These are phyloP conservation scores for Cyclophora punctaria DNA, from an alignment of 2,888 invertebrate genomes.

Conservation along the genomic window DNA sequence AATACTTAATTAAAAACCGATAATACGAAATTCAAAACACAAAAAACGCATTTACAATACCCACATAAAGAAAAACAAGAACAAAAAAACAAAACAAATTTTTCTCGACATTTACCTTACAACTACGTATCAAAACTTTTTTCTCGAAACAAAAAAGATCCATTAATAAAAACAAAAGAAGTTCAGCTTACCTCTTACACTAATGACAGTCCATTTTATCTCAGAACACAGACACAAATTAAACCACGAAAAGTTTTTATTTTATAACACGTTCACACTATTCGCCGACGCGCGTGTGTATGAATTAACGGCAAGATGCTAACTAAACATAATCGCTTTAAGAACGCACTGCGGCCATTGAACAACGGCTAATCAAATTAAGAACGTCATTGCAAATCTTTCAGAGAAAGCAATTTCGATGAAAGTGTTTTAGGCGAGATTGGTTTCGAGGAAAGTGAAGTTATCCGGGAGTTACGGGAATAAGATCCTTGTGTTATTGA, in stretches of 20 bases:
- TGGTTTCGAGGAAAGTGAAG: too few relatives aligned
- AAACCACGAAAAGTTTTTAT: conserved; percentile 3
- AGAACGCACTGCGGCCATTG: too few relatives aligned
- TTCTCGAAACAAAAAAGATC: conserved; percentile 32
- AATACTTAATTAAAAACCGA: too few relatives aligned
- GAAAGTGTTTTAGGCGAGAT: too few relatives aligned
- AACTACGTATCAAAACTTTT: conserved; percentile 7
- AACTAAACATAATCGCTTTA: too few relatives aligned
- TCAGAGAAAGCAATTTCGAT: conserved; percentile 4
- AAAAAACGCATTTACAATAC: background rate
- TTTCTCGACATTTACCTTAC: background rate
- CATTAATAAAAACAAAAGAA: conserved; percentile 33
- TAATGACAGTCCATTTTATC: conserved; percentile 60
- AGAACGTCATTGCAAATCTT: too few relatives aligned
- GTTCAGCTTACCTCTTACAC: conserved; percentile 48
- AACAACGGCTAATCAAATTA: too few relatives aligned
- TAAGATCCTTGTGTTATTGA: too few relatives aligned
- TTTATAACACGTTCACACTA: background rate
- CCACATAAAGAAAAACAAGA: background rate
- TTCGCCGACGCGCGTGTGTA: background rate
- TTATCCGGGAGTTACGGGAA: too few relatives aligned
- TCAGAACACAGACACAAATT: conserved; percentile 25
- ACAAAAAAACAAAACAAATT: background rate
- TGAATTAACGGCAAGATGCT: too few relatives aligned
- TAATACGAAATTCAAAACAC: background rate